These are phyloP conservation scores for Amphiprion percula DNA, from an alignment of 2,113 vertebrate genomes.

Conservation along the genomic window DNA sequence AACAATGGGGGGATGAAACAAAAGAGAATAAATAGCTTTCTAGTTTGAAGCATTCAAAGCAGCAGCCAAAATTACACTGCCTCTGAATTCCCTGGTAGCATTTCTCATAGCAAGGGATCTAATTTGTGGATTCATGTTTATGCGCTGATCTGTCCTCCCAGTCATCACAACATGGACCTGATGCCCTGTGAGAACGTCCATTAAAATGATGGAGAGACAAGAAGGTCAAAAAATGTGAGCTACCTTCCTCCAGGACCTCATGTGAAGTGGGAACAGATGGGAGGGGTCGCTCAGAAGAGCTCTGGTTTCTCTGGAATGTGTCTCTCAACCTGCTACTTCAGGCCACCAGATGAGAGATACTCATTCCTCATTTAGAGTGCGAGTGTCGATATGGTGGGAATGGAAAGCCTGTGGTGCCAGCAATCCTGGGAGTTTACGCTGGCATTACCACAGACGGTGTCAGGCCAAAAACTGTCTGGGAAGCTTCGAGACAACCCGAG, in stretches of 20 bases:
- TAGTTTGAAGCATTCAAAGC: not conserved
- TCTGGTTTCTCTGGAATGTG: constrained; percentile 71
- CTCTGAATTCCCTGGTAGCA: too few relatives aligned
- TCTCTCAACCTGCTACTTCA: constrained; percentile 52
- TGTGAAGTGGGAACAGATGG: not conserved
- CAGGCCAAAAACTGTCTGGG: constrained; percentile 37
- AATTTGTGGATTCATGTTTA: too few relatives aligned
- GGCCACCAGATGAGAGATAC: constrained; percentile 75
- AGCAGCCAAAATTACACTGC: too few relatives aligned
- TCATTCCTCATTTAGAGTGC: constrained; percentile 52
- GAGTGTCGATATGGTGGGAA: constrained; percentile 39
- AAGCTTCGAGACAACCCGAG: not conserved
- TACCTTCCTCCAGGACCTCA: not conserved
- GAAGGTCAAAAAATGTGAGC: not conserved
- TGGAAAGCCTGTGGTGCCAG: constrained; percentile 43
- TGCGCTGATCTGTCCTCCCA: not conserved
- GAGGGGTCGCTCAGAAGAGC: constrained; percentile 28
- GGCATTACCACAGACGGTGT: constrained; percentile 29
- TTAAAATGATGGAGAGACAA: not conserved
- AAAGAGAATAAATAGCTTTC: too few relatives aligned
- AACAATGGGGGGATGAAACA: not conserved
- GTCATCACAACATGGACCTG: not conserved
- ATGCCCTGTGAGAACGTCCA: not conserved
- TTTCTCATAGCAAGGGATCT: too few relatives aligned
- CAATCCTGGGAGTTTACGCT: constrained; percentile 44